Evolutionary conservation across 2,888 invertebrate species (phyloP).

Genomic region (Eilema depressum): DNA sequence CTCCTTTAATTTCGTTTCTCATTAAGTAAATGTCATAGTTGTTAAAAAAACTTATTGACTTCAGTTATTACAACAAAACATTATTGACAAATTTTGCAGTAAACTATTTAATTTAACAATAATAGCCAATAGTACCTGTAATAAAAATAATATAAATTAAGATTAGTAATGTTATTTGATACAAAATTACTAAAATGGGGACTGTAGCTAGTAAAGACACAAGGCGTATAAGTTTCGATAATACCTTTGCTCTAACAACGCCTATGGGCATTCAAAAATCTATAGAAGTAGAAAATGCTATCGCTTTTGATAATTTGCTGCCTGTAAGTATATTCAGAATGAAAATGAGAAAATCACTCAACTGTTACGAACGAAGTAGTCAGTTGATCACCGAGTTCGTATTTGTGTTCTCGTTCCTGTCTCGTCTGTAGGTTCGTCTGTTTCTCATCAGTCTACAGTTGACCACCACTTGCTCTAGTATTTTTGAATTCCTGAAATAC

Average conservation of each 20-base stretch:
- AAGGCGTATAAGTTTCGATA: constrained; percentile 79
- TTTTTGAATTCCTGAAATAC: no score
- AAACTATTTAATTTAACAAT: background rate
- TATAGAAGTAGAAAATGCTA: constrained; percentile 62
- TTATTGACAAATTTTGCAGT: constrained; percentile 11
- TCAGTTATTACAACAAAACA: background rate
- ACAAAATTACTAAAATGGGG: constrained; percentile 65
- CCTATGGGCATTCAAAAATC: constrained; percentile 67
- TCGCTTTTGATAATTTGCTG: constrained; percentile 61
- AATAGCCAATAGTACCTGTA: background rate
- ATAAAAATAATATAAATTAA: background rate
- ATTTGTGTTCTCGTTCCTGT: no score
- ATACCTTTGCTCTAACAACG: constrained; percentile 69
- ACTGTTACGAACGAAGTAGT: background rate
- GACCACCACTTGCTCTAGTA: no score
- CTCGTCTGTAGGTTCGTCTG: no score
- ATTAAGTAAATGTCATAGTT: background rate
- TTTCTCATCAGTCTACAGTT: no score
- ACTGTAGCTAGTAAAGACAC: constrained; percentile 70
- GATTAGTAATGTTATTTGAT: constrained; percentile 11
- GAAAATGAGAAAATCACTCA: background rate
- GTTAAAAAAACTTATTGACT: constrained; percentile 4
- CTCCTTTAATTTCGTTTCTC: background rate
- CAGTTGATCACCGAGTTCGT: background rate
- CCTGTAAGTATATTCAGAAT: constrained; percentile 55